Evolutionary conservation across 2,797 vertebrate genomes (phyloP), one percentile per base, ranked within the genome.

Genomic region (Emydoidea blandingii): DNA sequence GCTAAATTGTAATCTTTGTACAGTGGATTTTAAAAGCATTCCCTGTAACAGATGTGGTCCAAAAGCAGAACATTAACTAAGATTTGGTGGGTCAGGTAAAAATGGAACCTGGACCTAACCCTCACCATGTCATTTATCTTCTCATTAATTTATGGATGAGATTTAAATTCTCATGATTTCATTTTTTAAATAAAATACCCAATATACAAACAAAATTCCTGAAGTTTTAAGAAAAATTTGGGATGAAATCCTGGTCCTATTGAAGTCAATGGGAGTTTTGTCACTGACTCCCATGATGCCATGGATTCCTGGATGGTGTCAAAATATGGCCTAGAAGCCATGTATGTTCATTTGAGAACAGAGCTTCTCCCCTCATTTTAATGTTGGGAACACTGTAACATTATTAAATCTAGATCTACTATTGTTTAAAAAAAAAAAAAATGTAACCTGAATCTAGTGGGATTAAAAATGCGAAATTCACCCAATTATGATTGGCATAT

Each of bases 381-480:
- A 41, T 16, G n/a, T 7, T 53, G 52, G 37, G 34, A 37, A 37
- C 53, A 83, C 88, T 80, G 50, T 16, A 57, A 29, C 41, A 79
- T 53, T 29, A 23, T 31, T 87, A 81, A 62, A 50, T 47, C 49
- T 0, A 0, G 81, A 37, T 94, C 62, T 34, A 83, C 62, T 95
- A 0, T 80, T 91, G 82, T 93, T 78, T 31, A n/a, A n/a, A n/a
- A 25, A 21, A 6, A 2, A 54, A 68, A 41, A 41, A 41, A 41
- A 41, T 29, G 1, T 2, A 94, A 82, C 37, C 31, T 89, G 74
- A 83, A 87, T 88, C 57, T 9, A n/a, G 92, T 49, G 87, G 65
- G 8, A 85, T 79, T 91, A 92, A 92, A 85, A 23, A n/a, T n/a
- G 81, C 53, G 23, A 94, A 92, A 89, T 86, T 89, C 4, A 88